A percentile compares a stretch with the other conserved stretches of the same genome.
These are phyloP conservation scores for Nudaria mundana DNA, from an alignment of 2,888 invertebrate genomes.

Conservation along the genomic window DNA sequence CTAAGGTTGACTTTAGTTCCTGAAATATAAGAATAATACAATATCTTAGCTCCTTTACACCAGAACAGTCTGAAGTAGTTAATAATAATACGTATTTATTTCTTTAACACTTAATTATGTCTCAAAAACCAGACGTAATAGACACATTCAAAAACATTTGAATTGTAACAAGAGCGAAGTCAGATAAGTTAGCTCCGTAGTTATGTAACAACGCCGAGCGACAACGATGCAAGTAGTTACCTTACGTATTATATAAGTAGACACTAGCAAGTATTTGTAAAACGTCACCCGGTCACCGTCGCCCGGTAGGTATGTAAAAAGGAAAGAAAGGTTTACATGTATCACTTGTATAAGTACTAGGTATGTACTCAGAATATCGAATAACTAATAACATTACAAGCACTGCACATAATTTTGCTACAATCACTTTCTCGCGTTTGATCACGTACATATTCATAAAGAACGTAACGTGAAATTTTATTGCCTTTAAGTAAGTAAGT, in stretches of 20 bases:
- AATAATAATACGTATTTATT: neutral
- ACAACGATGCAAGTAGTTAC: slow-evolving; percentile 33
- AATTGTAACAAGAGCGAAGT: slow-evolving; percentile 11
- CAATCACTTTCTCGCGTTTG: slow-evolving; percentile 24
- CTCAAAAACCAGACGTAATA: too few species aligned
- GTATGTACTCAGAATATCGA: slow-evolving; percentile 3
- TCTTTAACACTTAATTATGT: neutral
- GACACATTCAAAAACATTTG: too few species aligned
- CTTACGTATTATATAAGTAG: slow-evolving; percentile 41
- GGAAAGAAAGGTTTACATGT: slow-evolving; percentile 5
- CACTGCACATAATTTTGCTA: slow-evolving; percentile 7
- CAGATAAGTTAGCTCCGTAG: slow-evolving; percentile 16
- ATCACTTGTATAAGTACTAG: slow-evolving; percentile 13
- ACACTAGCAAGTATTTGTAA: slow-evolving; percentile 33
- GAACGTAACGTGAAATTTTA: too few species aligned
- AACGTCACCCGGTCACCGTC: slow-evolving; percentile 38
- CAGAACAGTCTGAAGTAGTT: too few species aligned
- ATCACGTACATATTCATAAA: neutral
- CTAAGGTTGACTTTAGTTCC: too few species aligned
- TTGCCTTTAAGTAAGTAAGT: too few species aligned
- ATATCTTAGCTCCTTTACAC: too few species aligned
- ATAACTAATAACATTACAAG: slow-evolving; percentile 1
- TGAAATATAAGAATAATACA: too few species aligned
- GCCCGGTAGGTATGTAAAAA: too few species aligned
- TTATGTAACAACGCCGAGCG: slow-evolving; percentile 40